A percentile compares a stretch with the other conserved stretches of the same genome.
phyloP scores from a whole-genome alignment of 2,888 invertebrate species.

The Sipha maydis region DNA sequence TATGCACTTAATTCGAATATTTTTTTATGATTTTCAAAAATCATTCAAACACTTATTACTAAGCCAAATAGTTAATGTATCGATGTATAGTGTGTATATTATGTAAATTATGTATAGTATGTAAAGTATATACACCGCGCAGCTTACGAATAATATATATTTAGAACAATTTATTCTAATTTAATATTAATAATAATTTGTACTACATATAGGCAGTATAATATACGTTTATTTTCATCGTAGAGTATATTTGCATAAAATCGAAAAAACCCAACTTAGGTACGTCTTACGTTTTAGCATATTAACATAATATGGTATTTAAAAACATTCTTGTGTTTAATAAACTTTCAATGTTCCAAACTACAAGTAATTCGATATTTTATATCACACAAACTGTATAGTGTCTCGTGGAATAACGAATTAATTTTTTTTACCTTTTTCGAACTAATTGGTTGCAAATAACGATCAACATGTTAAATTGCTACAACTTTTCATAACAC shows the following conservation, averaged over 20 bases:
- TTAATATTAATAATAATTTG: background rate
- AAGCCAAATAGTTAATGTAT: background rate
- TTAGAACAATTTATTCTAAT: background rate
- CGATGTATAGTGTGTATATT: too few species aligned
- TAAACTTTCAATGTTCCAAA: background rate
- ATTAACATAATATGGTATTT: background rate
- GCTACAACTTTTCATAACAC: background rate
- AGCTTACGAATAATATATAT: background rate
- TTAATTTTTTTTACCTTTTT: background rate
- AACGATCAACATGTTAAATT: background rate
- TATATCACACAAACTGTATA: background rate
- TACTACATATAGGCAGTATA: background rate
- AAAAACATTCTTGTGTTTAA: background rate
- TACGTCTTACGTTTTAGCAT: too few species aligned
- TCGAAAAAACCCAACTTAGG: background rate
- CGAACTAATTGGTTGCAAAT: background rate
- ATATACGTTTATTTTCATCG: background rate
- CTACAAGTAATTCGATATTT: too few species aligned
- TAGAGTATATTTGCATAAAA: background rate
- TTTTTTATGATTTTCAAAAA: slow-evolving; percentile 6
- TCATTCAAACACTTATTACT: background rate
- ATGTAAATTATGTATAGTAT: background rate
- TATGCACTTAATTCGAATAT: background rate
- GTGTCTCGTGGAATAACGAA: background rate
- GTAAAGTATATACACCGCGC: background rate